Base-by-base conservation (phyloP, 2,888 invertebrate genomes). In the Asteroscopus sphinx region DNA sequence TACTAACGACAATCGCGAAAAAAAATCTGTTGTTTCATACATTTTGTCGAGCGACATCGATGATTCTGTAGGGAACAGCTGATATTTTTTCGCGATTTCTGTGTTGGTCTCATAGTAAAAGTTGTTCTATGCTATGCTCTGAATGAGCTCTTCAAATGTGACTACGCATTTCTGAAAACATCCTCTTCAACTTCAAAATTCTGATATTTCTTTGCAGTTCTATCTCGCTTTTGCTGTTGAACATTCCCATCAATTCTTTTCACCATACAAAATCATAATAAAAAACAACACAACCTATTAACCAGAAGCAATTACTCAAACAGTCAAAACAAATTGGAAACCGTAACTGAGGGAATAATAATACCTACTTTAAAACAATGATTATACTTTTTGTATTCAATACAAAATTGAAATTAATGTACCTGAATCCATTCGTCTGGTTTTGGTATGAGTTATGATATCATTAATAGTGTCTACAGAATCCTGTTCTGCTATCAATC, bases 361-460 rank as follows among this genome's bases (percentile, higher is more conserved):
- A 17, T 9, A 28, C 40, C 36, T 35, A 32, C 13, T 12, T 28
- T 15, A 12, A 8, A 48, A 37, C 16, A 28, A 16, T 13, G 28
- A 39, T 47, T 17, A 25, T 35, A 15, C 15, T 62, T 36, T 21
- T 12, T 42, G 40, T 45, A 12, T 41, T 46, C 26, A 25, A 30
- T 32, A 26, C 35, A 66, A n/a, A 68, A 73, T 76, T 74, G 46
- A 76, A 75, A 78, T 71, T 52, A 74, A 81, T 75, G 55, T 56
- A 72, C 54, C 69, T 69, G 52, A 41, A 41, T 64, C 68, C 61
- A 66, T 74, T 73, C 52, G 66, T 75, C 58, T 71, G 36, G 36
- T 56, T 73, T 73, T 65, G 56, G 68, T 54, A 69, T 68, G 68
- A 77, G 52, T 69, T 69, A 69, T 73, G 32, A 40, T 44, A 37